Evolutionary conservation across 2,113 vertebrate genomes (phyloP).

Genomic region (Balaeniceps rex): DNA sequence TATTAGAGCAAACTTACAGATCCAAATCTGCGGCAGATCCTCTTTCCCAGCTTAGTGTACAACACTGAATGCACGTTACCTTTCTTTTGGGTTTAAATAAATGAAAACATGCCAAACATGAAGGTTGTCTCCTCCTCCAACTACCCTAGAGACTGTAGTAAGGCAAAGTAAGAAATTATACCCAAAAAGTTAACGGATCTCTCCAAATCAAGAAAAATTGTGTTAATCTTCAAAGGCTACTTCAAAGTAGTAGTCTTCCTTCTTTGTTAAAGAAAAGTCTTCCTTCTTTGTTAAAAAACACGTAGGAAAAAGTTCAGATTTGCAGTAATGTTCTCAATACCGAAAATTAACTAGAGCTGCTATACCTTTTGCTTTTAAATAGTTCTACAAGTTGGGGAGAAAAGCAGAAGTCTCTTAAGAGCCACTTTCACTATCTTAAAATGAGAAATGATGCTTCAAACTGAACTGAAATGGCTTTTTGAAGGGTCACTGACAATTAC

Average conservation of each 20-base stretch:
- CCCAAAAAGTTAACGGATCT: rapidly evolving
- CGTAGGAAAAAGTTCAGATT: neutral
- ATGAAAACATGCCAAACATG: neutral
- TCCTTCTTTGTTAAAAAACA: neutral
- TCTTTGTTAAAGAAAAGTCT: neutral
- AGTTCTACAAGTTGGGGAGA: neutral
- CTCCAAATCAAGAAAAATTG: neutral
- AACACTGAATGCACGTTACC: neutral
- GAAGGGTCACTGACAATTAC: neutral
- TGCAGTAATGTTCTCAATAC: neutral
- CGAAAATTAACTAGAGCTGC: neutral
- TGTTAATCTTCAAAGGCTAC: neutral
- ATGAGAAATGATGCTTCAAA: neutral
- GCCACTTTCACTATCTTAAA: neutral
- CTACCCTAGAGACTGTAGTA: neutral
- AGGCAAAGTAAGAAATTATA: neutral
- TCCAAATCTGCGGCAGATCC: neutral
- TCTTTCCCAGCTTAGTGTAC: neutral
- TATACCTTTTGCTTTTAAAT: neutral
- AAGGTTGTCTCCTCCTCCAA: neutral
- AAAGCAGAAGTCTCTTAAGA: neutral
- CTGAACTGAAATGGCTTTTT: neutral
- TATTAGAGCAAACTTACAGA: neutral
- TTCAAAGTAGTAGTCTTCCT: neutral
- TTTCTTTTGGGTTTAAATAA: neutral